These are phyloP conservation scores for Leptestheria dahalacensis DNA, from an alignment of 1,140 invertebrate genomes.

Conservation along the genomic window DNA sequence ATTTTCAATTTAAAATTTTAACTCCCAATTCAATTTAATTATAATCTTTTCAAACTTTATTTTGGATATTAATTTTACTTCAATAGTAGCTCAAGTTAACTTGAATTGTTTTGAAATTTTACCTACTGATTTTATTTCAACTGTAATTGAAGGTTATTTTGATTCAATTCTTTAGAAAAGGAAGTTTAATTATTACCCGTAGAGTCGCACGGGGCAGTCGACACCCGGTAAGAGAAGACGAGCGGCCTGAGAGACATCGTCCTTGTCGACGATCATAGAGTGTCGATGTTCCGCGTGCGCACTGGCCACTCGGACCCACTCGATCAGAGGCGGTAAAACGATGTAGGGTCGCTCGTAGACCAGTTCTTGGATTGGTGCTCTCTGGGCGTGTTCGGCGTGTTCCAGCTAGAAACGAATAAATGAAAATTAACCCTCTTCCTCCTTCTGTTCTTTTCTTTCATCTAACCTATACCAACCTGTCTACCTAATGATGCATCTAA, in stretches of 20 bases:
- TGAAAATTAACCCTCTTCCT: background rate
- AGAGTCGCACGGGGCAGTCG: conserved; percentile 63
- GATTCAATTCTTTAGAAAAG: conserved; percentile 6
- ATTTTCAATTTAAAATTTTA: conserved; percentile 9
- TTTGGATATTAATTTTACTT: too few species aligned
- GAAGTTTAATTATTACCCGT: conserved; percentile 32
- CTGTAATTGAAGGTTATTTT: too few species aligned
- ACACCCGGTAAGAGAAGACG: conserved; percentile 67
- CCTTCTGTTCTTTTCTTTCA: too few species aligned
- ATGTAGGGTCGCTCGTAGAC: conserved; percentile 74
- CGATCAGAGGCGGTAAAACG: conserved; percentile 66
- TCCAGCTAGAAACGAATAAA: conserved; percentile 34
- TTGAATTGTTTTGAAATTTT: too few species aligned
- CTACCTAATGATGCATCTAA: too few species aligned
- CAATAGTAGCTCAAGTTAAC: too few species aligned
- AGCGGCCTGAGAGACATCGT: conserved; percentile 76
- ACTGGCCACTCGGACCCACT: conserved; percentile 67
- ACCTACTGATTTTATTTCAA: too few species aligned
- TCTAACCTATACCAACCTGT: too few species aligned
- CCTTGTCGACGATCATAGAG: conserved; percentile 58
- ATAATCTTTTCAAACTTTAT: too few species aligned
- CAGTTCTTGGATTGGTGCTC: conserved; percentile 48
- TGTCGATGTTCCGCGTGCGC: conserved; percentile 70
- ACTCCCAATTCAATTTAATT: too few species aligned
- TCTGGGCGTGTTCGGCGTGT: conserved; percentile 34